Base-by-base conservation (phyloP, 2,888 invertebrate species). In the Molorchus minor region DNA sequence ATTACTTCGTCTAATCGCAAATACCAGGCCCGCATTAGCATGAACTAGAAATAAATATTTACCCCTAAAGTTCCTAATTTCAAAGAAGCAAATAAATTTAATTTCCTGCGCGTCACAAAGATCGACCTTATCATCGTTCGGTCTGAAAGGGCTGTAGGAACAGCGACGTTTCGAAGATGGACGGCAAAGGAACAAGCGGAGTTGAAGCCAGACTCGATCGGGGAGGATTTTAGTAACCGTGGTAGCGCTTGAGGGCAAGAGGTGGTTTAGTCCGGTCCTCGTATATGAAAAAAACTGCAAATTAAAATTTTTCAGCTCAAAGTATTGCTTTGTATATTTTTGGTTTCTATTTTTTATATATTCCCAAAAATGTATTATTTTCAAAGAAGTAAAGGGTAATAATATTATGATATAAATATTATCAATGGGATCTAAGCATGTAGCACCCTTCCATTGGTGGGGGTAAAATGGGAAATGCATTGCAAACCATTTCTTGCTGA, bases 81-180 rank as follows among this genome's bases (percentile, higher is more conserved):
- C 62, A 56, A 64, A 65, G 72, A 68, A 68, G 71, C 69, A 65
- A 75, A 79, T 79, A 78, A 78, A 79, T 78, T 77, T 75, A 75
- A 75, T 76, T 76, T 73, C 71, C 72, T 71, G 68, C 71, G 71
- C 70, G 72, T 75, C 74, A 71, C 71, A 72, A 69, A 72, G 70
- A 73, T 75, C 71, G 71, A 70, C 74, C 77, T 77, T 77, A 77
- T 77, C 77, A 76, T 73, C 74, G 73, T 69, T 69, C 59, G 70
- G 71, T 69, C 68, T 62, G 61, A 60, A 68, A 64, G 70, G 73
- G 68, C 69, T 66, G 71, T 67, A n/a, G 68, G 64, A 71, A 74
- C 71, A 69, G 73, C 71, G 76, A 77, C 76, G 72, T 70, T 69
- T 68, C 52, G 69, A 76, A 76, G 77, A 77, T 74, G 77, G 76